These are phyloP conservation scores for Poeciliopsis occidentalis DNA, from an alignment of 2,113 vertebrate species.

Conservation along the genomic window DNA sequence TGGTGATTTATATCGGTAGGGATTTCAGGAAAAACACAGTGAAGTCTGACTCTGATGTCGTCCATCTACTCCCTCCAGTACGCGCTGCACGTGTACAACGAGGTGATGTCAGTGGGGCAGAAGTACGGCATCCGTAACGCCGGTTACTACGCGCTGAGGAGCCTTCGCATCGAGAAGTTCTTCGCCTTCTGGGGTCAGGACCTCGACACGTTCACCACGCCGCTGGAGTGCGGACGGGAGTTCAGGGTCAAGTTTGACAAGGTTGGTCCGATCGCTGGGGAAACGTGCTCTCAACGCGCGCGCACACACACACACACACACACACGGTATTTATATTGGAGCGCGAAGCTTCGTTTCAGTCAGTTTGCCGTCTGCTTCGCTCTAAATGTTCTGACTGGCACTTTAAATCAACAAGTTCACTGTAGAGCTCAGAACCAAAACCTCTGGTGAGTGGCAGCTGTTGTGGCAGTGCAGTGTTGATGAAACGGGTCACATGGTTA, in stretches of 20 bases:
- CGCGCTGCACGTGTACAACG: slow-evolving; percentile 95
- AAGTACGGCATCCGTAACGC: slow-evolving; percentile 94
- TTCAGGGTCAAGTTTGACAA: slow-evolving; percentile 97
- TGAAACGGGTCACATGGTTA: too few species aligned
- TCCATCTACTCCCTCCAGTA: slow-evolving; percentile 80
- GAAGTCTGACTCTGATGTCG: background rate
- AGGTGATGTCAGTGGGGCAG: slow-evolving; percentile 97
- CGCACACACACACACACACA: too few species aligned
- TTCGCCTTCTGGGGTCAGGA: slow-evolving; percentile 99
- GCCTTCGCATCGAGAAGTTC: slow-evolving; percentile 97
- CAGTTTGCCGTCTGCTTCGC: too few species aligned
- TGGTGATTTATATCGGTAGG: background rate
- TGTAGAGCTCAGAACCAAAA: too few species aligned
- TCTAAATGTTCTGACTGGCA: too few species aligned
- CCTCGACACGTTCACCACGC: slow-evolving; percentile 93
- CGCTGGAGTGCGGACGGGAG: slow-evolving; percentile 95
- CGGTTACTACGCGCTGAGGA: slow-evolving; percentile 94
- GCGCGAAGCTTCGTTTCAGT: too few species aligned
- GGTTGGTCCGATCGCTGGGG: slow-evolving; percentile 69
- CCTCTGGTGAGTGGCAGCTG: too few species aligned
- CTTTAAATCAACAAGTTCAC: too few species aligned
- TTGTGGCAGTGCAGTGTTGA: too few species aligned
- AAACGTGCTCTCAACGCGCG: background rate
- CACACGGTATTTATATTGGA: too few species aligned
- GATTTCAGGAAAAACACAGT: background rate